Base-by-base conservation (phyloP, 2,888 invertebrate genomes). In the Andrena flavipes region DNA sequence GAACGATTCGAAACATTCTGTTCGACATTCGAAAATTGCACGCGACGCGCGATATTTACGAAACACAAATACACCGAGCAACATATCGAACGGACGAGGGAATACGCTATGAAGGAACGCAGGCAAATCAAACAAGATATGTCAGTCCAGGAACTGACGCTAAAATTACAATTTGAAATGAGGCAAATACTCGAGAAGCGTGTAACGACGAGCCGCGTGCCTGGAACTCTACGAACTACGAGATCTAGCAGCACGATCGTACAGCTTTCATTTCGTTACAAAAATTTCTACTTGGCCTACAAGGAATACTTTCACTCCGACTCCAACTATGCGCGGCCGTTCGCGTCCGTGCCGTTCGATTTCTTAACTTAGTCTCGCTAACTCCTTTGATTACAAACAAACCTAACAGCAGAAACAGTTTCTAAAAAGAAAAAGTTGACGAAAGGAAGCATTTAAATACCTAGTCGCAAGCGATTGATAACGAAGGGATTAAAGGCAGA, bases 231-330 rank as follows among this genome's bases (percentile, higher is more conserved):
- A 30, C 10, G 20, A 26, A 16, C 4, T 4, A 2, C 6, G 6
- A 20, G 3, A 48, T 56, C 56, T 56, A 20, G 30, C 35, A 23
- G 20, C 35, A 56, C 35, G 13, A 13, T 2, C 13, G 16, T 26
- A 63, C 0, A 20, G 20, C 51, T 20, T 70, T 29, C 56, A 7
- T 65, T 59, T 1, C 7, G 10, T n/a, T n/a, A 13, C n/a, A 60
- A 29, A 51, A 71, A 30, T 67, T 23, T 59, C 16, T 30, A 62
- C 42, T 30, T 64, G 42, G 51, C 26, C 26, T 8, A 2, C n/a
- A 62, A 1, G 5, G 0, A 26, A 23, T 35, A 78, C 78, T 78
- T 80, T 77, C 80, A 71, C 80, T 71, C 54, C 29, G 48, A 42
- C 29, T 23, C 2, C 42, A 35, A 23, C 6, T 33, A 29, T 26